Conservation (phyloP, 2,113 vertebrate species). For the Ciconia stormi region DNA sequence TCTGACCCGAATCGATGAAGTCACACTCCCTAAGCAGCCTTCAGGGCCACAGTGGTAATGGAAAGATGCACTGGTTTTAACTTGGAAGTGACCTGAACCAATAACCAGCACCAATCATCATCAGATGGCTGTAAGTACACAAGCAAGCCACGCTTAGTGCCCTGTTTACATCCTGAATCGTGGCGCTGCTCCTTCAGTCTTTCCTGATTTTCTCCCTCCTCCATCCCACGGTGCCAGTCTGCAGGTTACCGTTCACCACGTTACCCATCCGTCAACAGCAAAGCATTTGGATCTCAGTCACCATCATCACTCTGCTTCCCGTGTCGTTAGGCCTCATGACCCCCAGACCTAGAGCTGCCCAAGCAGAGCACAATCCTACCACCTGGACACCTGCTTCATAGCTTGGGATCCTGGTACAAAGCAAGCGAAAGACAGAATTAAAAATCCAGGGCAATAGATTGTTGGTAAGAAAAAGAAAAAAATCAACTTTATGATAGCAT, state of each 20-base stretch:
- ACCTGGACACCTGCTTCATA: fast-evolving
- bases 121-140: background rate
- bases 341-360: no score
- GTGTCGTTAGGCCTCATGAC: background rate
- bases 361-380: background rate
- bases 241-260: fast-evolving
- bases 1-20: fast-evolving
- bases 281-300: background rate
- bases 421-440: background rate
- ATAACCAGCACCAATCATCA: background rate
- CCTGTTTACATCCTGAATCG: background rate
- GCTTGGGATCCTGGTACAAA: background rate
- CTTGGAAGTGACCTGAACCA: background rate
- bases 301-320: background rate
- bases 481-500: background rate
- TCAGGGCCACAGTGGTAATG: background rate
- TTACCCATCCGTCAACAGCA: fast-evolving
- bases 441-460: background rate
- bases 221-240: background rate
- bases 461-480: background rate
- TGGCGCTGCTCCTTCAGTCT: background rate
- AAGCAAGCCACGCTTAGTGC: fast-evolving
- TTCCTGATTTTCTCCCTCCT: background rate
- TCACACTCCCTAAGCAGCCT: background rate
- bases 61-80: background rate